These are phyloP conservation scores for Dermatemys mawii DNA, from an alignment of 2,113 vertebrate genomes.

Conservation along the genomic window DNA sequence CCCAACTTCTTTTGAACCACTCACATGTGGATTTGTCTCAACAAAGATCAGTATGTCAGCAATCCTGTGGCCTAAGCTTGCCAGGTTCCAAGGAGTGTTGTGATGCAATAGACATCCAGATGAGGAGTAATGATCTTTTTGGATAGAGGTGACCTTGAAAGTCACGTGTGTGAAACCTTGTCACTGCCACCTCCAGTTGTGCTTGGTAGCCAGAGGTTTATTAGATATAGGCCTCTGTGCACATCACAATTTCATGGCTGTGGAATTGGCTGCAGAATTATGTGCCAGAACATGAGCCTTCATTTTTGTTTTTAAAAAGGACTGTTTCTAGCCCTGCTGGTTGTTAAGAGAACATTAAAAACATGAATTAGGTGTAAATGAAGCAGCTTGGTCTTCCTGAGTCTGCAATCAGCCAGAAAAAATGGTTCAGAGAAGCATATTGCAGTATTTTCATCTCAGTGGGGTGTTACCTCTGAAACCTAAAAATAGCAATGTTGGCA, in stretches of 20 bases:
- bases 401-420: neutral
- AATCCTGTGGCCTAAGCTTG: neutral
- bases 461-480: neutral
- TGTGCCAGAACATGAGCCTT: neutral
- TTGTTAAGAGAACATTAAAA: neutral
- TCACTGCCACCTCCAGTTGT: neutral
- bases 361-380: rapidly evolving
- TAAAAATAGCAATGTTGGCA: neutral
- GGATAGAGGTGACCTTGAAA: neutral
- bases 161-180: neutral
- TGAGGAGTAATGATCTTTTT: neutral
- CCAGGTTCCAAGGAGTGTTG: neutral
- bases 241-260: rapidly evolving
- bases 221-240: neutral
- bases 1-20: neutral
- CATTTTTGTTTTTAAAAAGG: neutral
- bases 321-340: neutral
- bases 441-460: neutral
- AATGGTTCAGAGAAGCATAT: neutral
- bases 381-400: neutral
- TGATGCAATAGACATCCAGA: neutral
- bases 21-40: neutral
- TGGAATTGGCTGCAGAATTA: neutral
- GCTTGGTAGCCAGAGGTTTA: neutral
- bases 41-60: neutral